phyloP scores from a whole-genome alignment of 2,888 invertebrate species.

The Chaitophorus viminalis region DNA sequence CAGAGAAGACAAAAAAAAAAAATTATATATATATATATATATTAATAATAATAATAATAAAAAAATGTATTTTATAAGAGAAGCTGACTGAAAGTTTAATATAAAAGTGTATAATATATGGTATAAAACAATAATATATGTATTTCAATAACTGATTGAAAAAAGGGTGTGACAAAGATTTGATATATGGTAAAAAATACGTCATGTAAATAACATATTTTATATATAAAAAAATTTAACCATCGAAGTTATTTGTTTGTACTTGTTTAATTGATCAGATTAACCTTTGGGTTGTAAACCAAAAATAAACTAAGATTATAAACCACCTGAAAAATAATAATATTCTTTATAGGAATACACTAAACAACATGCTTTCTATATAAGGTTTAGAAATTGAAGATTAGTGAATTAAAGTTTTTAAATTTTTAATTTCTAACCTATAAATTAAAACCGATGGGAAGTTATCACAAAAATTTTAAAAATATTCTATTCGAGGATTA shows the following conservation, averaged over 20 bases:
- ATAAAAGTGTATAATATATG: slow-evolving; percentile 24
- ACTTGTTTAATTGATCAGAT: not conserved
- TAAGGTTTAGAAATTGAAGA: not conserved
- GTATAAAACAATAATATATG: slow-evolving; percentile 30
- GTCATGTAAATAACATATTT: not conserved
- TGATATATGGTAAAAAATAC: not conserved
- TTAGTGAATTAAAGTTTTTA: not conserved
- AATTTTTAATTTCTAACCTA: too few species aligned
- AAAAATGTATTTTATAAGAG: slow-evolving; percentile 22
- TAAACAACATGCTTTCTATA: not conserved
- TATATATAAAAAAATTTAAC: not conserved
- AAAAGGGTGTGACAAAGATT: slow-evolving; percentile 52
- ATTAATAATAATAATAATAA: not conserved
- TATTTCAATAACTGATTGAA: slow-evolving; percentile 36
- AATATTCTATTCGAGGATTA: too few species aligned
- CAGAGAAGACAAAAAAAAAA: slow-evolving; percentile 8
- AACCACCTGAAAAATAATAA: not conserved
- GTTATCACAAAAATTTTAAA: too few species aligned
- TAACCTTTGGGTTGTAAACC: not conserved
- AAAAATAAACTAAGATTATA: not conserved
- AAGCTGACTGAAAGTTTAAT: slow-evolving; percentile 47
- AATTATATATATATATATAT: not conserved
- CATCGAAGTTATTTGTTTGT: not conserved
- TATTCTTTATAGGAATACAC: not conserved
- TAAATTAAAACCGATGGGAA: too few species aligned